Evolutionary conservation across 2,113 vertebrate genomes (phyloP).

Genomic region (Nanorana parkeri): DNA sequence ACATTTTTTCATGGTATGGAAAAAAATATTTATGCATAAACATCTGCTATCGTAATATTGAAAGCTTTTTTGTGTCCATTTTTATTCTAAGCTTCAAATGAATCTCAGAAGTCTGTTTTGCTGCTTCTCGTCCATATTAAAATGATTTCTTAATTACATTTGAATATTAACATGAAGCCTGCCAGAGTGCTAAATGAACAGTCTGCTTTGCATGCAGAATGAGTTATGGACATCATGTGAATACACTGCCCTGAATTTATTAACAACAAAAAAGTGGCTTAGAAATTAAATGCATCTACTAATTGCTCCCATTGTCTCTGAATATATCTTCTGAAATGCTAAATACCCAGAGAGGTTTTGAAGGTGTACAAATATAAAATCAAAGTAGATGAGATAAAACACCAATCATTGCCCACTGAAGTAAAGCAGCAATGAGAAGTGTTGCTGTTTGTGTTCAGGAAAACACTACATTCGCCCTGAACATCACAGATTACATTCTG

Average conservation of each 20-base stretch:
- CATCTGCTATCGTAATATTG: slow-evolving; percentile 15
- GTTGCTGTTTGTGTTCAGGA: too few species aligned
- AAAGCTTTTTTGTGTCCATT: slow-evolving; percentile 34
- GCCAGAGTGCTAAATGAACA: slow-evolving; percentile 43
- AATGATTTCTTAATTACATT: slow-evolving; percentile 57
- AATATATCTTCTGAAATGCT: slow-evolving; percentile 50
- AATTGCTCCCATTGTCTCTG: slow-evolving; percentile 37
- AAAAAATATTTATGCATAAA: slow-evolving; percentile 27
- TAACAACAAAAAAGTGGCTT: slow-evolving; percentile 3
- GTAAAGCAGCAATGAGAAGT: slow-evolving; percentile 22
- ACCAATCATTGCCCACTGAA: slow-evolving; percentile 7
- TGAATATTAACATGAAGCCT: slow-evolving; percentile 45
- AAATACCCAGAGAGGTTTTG: slow-evolving; percentile 31
- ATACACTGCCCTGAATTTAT: slow-evolving; percentile 5
- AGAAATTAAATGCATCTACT: slow-evolving; percentile 13
- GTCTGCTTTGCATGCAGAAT: slow-evolving; percentile 45
- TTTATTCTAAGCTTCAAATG: slow-evolving; percentile 18
- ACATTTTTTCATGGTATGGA: slow-evolving; percentile 4
- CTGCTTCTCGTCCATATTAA: slow-evolving; percentile 47
- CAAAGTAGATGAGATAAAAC: slow-evolving; percentile 46
- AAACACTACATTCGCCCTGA: too few species aligned
- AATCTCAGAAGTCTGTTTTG: slow-evolving; percentile 28
- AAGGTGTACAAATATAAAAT: slow-evolving; percentile 32
- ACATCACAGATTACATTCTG: too few species aligned
- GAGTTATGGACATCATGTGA: slow-evolving; percentile 1